Evolutionary conservation across 2,113 vertebrate genomes (phyloP).

Genomic region (Rhodinocichla rosea): DNA sequence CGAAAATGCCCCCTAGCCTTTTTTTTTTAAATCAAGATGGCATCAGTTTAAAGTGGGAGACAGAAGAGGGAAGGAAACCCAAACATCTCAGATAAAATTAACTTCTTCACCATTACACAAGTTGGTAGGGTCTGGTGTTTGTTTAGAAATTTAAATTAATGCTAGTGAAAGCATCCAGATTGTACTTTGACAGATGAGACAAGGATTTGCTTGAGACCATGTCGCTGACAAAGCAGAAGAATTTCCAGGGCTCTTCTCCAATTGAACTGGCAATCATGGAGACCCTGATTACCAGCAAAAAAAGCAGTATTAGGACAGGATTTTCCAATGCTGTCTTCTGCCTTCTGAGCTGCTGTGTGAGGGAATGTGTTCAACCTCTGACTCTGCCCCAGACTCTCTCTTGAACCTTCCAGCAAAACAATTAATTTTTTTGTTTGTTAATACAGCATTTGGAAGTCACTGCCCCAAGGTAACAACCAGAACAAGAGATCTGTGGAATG

Average conservation of each 20-base stretch:
- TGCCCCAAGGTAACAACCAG: not conserved
- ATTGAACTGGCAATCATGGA: not conserved
- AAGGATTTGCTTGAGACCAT: not conserved
- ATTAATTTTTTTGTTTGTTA: not conserved
- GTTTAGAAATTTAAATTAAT: constrained; percentile 9
- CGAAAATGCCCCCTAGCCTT: not conserved
- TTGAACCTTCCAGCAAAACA: not conserved
- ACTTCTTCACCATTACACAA: not conserved
- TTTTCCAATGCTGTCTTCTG: not conserved
- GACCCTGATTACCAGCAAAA: not conserved
- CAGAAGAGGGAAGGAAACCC: not conserved
- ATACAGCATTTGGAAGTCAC: not conserved
- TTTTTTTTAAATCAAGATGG: not conserved
- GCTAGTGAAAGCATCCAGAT: not conserved
- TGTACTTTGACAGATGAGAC: not conserved
- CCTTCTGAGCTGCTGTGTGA: not conserved
- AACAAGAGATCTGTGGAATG: not conserved
- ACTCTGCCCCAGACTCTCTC: not conserved
- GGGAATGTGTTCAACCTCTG: not conserved
- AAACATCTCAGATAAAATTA: not conserved
- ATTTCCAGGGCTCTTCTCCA: constrained; percentile 8
- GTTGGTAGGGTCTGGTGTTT: not conserved
- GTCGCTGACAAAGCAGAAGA: not conserved
- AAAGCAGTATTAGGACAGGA: not conserved
- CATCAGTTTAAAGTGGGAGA: not conserved